Conservation (phyloP, 2,888 invertebrate species). For the Polymixis lichenea region DNA sequence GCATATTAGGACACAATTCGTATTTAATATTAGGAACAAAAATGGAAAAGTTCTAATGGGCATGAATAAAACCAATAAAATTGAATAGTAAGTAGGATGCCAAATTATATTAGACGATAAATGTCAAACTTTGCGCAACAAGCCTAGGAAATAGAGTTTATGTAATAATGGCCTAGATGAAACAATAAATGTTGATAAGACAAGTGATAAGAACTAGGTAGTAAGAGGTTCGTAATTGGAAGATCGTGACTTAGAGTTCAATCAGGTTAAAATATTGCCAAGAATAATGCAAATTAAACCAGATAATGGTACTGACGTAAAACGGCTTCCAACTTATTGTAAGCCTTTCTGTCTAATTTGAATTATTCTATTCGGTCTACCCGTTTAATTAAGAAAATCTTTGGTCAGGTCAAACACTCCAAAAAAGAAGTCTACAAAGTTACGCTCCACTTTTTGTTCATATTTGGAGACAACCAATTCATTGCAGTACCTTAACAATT, state of each 20-base stretch:
- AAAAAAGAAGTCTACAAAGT: not conserved
- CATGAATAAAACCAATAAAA: conserved; percentile 11
- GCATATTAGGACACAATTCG: not conserved
- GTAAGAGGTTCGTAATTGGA: conserved; percentile 25
- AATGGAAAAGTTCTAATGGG: not conserved
- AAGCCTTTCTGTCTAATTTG: not conserved
- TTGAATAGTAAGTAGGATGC: conserved; percentile 13
- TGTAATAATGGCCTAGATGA: conserved; percentile 44
- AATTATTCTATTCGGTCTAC: not conserved
- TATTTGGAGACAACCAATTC: not conserved
- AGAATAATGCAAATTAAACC: not conserved
- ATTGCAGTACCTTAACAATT: not conserved
- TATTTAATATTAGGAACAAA: not conserved
- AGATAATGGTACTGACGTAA: not conserved
- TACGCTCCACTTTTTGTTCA: not conserved
- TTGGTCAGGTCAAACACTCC: too few relatives aligned
- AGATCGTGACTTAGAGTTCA: conserved; percentile 25
- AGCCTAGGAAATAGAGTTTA: conserved; percentile 37
- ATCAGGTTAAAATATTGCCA: not conserved
- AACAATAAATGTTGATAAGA: conserved; percentile 33
- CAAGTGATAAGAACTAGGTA: conserved; percentile 37
- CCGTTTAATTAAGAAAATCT: not conserved
- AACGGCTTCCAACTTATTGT: not conserved
- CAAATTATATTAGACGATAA: conserved; percentile 30
- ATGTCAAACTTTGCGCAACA: conserved; percentile 52